phyloP scores from a whole-genome alignment of 1,140 invertebrate species.

The Hyles vespertilio region DNA sequence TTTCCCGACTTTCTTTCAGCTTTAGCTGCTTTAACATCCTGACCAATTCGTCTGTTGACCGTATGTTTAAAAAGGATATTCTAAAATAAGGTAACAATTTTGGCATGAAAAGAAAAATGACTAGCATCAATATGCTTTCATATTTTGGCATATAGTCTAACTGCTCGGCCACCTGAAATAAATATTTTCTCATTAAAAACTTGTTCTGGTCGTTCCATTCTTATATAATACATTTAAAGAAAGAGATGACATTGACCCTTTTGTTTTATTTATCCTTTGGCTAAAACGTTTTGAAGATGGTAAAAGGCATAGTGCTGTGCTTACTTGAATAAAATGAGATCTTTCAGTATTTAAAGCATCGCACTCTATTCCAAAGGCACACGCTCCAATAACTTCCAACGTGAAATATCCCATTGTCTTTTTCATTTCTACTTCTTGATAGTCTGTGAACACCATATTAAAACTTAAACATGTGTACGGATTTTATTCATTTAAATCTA shows the following conservation, averaged over 20 bases:
- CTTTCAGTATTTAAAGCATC: constrained; percentile 57
- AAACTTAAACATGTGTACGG: too few species aligned
- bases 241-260: too few species aligned
- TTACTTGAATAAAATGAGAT: constrained; percentile 61
- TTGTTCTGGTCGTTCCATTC: too few species aligned
- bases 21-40: constrained; percentile 43
- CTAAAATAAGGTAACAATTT: constrained; percentile 33
- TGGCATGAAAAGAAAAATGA: constrained; percentile 45
- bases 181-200: not conserved
- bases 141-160: constrained; percentile 47
- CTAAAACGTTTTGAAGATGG: too few species aligned
- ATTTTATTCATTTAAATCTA: too few species aligned
- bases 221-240: too few species aligned
- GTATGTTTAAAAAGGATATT: constrained; percentile 45
- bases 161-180: constrained; percentile 58
- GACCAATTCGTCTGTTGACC: constrained; percentile 37
- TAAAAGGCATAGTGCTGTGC: not conserved
- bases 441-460: constrained; percentile 34
- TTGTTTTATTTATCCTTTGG: too few species aligned
- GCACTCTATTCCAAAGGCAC: constrained; percentile 69
- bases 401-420: constrained; percentile 64
- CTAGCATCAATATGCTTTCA: constrained; percentile 44
- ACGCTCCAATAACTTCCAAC: constrained; percentile 68
- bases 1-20: constrained; percentile 39
- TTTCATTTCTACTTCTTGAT: constrained; percentile 65